Conservation (phyloP, 1,140 invertebrate genomes). For the Lamellibrachia luymesi region DNA sequence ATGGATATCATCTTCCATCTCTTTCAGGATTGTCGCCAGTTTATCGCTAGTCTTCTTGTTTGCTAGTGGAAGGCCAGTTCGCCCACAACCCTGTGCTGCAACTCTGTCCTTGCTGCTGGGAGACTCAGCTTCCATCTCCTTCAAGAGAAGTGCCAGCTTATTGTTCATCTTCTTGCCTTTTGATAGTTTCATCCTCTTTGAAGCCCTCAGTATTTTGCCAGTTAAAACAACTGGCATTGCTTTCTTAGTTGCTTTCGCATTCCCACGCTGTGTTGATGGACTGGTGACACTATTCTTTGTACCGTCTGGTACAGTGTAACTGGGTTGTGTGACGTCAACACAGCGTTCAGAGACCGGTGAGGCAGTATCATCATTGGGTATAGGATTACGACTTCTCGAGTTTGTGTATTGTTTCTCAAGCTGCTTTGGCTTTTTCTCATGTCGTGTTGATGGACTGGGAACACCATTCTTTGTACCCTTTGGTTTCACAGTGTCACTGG, state of each 20-base stretch:
- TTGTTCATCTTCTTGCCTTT: not conserved
- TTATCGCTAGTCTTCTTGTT: not conserved
- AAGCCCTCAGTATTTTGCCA: no score
- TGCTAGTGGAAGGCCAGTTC: not conserved
- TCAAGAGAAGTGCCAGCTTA: not conserved
- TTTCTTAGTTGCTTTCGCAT: not conserved
- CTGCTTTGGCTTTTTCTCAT: not conserved
- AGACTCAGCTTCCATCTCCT: not conserved
- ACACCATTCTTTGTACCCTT: no score
- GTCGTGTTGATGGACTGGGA: no score
- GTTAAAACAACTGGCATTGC: not conserved
- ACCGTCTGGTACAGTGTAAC: not conserved
- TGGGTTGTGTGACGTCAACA: no score
- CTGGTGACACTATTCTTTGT: not conserved
- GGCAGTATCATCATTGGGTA: not conserved
- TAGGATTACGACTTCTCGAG: not conserved
- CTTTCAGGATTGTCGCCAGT: not conserved
- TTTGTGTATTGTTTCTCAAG: not conserved
- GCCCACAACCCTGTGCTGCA: not conserved
- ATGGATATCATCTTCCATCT: not conserved
- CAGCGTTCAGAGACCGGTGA: not conserved
- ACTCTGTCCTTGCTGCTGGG: not conserved
- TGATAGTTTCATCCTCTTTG: not conserved
- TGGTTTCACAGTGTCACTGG: not conserved
- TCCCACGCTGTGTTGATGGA: not conserved